Percentiles rank a stretch among this genome's conserved stretches.
phyloP scores from a whole-genome alignment of 2,113 vertebrate species.

The Hymenochirus boettgeri region DNA sequence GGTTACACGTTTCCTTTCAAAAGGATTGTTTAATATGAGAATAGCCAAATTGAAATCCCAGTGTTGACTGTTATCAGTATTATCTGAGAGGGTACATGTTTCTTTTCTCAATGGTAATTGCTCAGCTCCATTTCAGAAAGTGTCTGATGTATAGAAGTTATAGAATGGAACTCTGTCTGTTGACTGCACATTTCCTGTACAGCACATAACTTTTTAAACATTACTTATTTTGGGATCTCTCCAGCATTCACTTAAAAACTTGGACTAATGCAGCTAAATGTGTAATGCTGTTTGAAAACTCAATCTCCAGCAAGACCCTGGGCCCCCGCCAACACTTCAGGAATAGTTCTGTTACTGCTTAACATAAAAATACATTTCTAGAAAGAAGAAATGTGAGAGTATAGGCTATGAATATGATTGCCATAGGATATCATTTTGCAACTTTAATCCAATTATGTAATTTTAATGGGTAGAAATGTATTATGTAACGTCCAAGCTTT shows the following conservation, averaged over 20 bases:
- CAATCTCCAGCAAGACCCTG: slow-evolving; percentile 51
- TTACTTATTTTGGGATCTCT: slow-evolving; percentile 49
- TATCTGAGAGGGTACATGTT: background rate
- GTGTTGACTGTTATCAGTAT: background rate
- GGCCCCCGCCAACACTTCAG: slow-evolving; percentile 44
- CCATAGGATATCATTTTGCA: background rate
- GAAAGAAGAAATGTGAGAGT: slow-evolving; percentile 39
- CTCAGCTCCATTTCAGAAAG: too few relatives aligned
- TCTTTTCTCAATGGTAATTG: too few relatives aligned
- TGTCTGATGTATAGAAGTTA: background rate
- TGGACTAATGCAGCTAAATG: slow-evolving; percentile 47
- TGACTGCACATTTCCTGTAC: slow-evolving; percentile 17
- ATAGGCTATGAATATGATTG: background rate
- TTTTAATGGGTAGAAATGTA: too few relatives aligned
- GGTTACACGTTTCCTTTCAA: too few relatives aligned
- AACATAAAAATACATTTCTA: slow-evolving; percentile 33
- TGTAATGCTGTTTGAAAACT: slow-evolving; percentile 47
- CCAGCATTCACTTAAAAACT: slow-evolving; percentile 54
- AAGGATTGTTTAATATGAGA: too few relatives aligned
- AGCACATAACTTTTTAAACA: slow-evolving; percentile 36
- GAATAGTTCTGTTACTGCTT: slow-evolving; percentile 46
- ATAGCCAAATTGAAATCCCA: too few relatives aligned
- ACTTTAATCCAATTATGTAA: background rate
- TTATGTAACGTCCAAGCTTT: too few relatives aligned
- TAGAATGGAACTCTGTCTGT: background rate